Evolutionary conservation across 2,113 vertebrate species (phyloP), one percentile per base, ranked within the genome.

Genomic region (Pavo muticus): DNA sequence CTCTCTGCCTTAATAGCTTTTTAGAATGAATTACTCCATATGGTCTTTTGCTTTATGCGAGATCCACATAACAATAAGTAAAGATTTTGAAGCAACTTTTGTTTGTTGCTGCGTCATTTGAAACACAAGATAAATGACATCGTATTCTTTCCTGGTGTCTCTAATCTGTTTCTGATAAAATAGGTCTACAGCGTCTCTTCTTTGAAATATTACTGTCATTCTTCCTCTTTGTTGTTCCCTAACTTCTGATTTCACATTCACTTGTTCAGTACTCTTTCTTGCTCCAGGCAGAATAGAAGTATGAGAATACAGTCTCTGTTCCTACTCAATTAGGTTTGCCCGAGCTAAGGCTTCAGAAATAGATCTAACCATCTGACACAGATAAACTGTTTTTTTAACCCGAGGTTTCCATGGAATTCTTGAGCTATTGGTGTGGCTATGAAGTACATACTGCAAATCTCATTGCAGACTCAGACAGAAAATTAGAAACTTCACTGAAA

Each of bases 41-140:
- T 20, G 72, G 83, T 65, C 47, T 90, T 88, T 18, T 52, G 60
- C 2, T 11, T 80, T 88, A 76, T 37, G 23, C 74, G 90, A 91
- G 77, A 71, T 30, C 79, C 75, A 59, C 39, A 29, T 7, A 86
- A 71, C 82, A 94, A 90, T 94, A 84, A 52, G 42, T 17, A 68
- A 57, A 86, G 72, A 69, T 88, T 94, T 71, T 24, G 70, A 93
- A 81, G 24, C 44, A 86, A 86, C 65, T 90, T 94, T 71, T 90
- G 79, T 86, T 90, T 88, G 76, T 45, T 72, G 35, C 90, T 91
- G 27, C 42, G 79, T 87, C 90, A 91, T 70, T 80, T 0, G 44
- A 72, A 86, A 63, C 54, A 37, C 45, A 93, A 88, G 90, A 96
- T 71, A 93, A 95, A 95, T 91, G 90, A 91, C 83, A 73, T 45